Evolutionary conservation across 2,113 vertebrate genomes (phyloP), one percentile per base, ranked within the genome.

Genomic region (Macaca mulatta): DNA sequence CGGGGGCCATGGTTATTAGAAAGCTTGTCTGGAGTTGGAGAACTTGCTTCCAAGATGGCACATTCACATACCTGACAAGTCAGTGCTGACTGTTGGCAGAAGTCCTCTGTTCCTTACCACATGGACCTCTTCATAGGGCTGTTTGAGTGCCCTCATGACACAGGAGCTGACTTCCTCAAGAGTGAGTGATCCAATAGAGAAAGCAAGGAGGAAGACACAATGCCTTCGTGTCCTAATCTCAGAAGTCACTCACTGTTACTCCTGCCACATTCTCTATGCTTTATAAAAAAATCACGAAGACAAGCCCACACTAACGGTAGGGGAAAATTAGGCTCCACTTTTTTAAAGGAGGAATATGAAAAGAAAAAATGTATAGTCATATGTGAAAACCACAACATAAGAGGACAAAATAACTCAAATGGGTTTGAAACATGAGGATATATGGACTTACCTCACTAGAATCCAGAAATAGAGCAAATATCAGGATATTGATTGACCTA

Each of bases 381-480:
- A 92, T 38, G 80, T 93, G 77, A 13, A 94, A 95, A 93, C 4
- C 52, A 82, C 27, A 57, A 92, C 45, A 30, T 88, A 72, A 83
- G 16, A 74, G 43, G 4, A 79, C 52, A 27, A 18, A 67, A 80
- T 74, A 61, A n/a, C 17, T 69, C 52, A 52, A 74, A 77, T 89
- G 35, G 8, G 52, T 70, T 92, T 94, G 88, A 85, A 83, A 94
- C 77, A 45, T 57, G 6, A n/a, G 30, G 17, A 38, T 70, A 0
- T 57, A 30, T 64, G 87, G 81, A 85, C 40, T 55, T 12, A 45
- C 38, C 69, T 83, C 78, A 59, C 16, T 77, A n/a, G 74, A 94
- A 86, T 72, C 43, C 64, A 92, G 50, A 89, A 35, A 84, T 48
- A 84, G 27, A 35, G 78, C 32, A 91, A 64, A 74, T 91, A 67